Conservation (phyloP, 2,113 vertebrate species). For the Benitochromis conjunctus region DNA sequence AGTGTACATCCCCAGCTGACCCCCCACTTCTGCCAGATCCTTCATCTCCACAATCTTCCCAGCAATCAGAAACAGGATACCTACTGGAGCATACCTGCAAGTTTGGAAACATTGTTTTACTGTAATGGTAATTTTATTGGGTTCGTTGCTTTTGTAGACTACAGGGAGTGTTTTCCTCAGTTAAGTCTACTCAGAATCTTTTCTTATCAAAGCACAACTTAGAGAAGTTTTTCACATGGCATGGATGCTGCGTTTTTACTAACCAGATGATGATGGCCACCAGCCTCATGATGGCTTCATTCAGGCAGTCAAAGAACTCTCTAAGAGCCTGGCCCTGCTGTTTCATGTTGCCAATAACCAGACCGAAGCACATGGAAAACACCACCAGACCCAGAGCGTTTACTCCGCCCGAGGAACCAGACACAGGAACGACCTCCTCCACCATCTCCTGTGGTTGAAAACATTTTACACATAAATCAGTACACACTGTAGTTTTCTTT, state of each 20-base stretch:
- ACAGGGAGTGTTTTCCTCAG: background rate
- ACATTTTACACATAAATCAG: background rate
- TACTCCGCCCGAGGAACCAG: constrained; percentile 86
- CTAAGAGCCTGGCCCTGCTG: constrained; percentile 87
- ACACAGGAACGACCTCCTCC: constrained; percentile 84
- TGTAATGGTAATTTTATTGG: background rate
- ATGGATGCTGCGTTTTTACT: constrained; percentile 46
- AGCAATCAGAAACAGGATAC: constrained; percentile 95
- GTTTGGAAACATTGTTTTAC: background rate
- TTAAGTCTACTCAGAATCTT: background rate
- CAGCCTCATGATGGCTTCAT: constrained; percentile 96
- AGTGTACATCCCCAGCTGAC: constrained; percentile 95
- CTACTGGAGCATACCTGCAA: constrained; percentile 90
- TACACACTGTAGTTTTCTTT: background rate
- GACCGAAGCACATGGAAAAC: constrained; percentile 93
- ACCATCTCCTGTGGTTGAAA: constrained; percentile 65
- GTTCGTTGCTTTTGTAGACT: background rate
- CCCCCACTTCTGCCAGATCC: constrained; percentile 85
- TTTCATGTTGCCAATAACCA: constrained; percentile 95
- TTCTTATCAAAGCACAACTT: background rate
- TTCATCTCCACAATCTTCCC: constrained; percentile 98
- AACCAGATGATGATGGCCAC: constrained; percentile 97
- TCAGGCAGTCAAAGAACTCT: constrained; percentile 95
- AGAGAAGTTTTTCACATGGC: background rate
- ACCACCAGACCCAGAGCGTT: constrained; percentile 94